Conservation (phyloP, 2,888 invertebrate genomes). For the Pegoplata infirma region DNA sequence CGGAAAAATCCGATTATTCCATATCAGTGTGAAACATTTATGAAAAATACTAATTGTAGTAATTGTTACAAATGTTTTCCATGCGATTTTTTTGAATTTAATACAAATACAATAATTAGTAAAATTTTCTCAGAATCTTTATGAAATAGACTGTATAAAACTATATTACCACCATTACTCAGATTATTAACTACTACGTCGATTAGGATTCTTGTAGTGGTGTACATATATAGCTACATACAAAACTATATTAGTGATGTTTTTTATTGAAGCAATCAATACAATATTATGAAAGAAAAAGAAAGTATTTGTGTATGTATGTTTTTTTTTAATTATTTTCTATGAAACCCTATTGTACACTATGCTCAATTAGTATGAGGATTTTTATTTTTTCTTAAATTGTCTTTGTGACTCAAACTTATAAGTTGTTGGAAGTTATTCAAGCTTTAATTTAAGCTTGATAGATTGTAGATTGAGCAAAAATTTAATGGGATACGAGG, state of each 20-base stretch:
- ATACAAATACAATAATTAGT: slow-evolving; percentile 39
- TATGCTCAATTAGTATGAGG: too few relatives aligned
- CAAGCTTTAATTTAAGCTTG: too few relatives aligned
- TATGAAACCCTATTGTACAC: neutral
- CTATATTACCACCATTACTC: neutral
- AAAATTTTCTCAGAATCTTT: too few relatives aligned
- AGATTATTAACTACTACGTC: neutral
- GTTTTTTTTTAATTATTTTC: neutral
- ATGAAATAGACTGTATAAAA: slow-evolving; percentile 25
- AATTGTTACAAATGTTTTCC: neutral
- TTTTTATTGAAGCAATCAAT: neutral
- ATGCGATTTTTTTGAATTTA: neutral
- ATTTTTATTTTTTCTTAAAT: too few relatives aligned
- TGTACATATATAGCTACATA: neutral
- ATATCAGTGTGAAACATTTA: slow-evolving; percentile 82
- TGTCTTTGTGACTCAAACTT: too few relatives aligned
- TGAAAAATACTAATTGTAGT: slow-evolving; percentile 27
- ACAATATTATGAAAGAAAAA: neutral
- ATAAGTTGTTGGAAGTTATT: too few relatives aligned
- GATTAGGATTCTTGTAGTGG: neutral
- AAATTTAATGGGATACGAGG: too few relatives aligned
- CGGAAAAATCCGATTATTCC: slow-evolving; percentile 85
- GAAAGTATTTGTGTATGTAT: slow-evolving; percentile 36
- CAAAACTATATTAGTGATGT: neutral
- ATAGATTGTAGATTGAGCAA: too few relatives aligned